These are phyloP conservation scores for Caenorhabditis zanzibari DNA, from an alignment of 2,888 invertebrate species.

Conservation along the genomic window DNA sequence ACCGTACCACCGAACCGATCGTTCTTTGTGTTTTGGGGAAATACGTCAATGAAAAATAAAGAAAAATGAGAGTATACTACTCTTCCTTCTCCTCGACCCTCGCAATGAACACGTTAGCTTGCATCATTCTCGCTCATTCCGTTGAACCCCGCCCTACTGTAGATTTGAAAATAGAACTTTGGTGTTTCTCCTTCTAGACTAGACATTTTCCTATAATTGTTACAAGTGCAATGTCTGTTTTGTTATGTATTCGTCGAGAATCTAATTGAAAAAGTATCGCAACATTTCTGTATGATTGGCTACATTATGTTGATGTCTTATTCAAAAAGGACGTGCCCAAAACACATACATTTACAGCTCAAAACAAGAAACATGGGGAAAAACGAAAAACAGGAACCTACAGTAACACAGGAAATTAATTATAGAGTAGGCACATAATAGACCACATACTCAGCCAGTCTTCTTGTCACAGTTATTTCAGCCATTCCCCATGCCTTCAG, in stretches of 20 bases:
- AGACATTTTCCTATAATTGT: not conserved
- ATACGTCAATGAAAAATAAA: constrained; percentile 49
- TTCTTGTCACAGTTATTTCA: too few relatives aligned
- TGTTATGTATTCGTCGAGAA: constrained; percentile 6
- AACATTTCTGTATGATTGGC: constrained; percentile 1
- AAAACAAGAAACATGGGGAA: not conserved
- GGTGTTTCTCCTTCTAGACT: not conserved
- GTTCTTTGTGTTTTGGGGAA: constrained; percentile 60
- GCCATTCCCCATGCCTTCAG: constrained; percentile 15
- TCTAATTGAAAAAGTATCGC: constrained; percentile 17
- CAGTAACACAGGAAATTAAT: not conserved
- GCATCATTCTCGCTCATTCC: constrained; percentile 53
- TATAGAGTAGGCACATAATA: too few relatives aligned
- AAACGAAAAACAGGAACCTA: not conserved
- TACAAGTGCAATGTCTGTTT: constrained; percentile 18
- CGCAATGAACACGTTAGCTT: constrained; percentile 62
- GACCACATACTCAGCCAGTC: too few relatives aligned
- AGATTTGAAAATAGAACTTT: constrained; percentile 2
- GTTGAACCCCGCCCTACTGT: constrained; percentile 28
- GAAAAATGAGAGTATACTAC: constrained; percentile 31
- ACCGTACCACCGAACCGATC: constrained; percentile 50
- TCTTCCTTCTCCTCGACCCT: constrained; percentile 34
- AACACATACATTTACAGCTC: not conserved
- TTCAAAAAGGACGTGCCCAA: not conserved
- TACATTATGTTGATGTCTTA: not conserved